phyloP scores from a whole-genome alignment of 2,113 vertebrate species.

The Saccopteryx leptura region DNA sequence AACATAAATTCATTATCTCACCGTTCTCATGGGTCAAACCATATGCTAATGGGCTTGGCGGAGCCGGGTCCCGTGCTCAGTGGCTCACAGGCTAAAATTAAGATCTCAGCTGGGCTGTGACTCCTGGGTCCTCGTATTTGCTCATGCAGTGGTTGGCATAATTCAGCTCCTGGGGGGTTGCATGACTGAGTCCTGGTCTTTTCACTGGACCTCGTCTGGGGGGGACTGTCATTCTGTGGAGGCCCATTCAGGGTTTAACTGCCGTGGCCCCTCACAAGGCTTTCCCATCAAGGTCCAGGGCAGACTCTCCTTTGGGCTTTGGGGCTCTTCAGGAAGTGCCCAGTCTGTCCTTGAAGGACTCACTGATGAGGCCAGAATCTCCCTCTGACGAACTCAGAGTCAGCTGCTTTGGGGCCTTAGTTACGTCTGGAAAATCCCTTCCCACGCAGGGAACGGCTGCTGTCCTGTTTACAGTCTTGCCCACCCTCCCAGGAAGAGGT shows the following conservation, averaged over 20 bases:
- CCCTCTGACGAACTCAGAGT: not conserved
- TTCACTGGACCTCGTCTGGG: not conserved
- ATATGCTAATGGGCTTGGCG: not conserved
- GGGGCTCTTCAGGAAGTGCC: not conserved
- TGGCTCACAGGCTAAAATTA: not conserved
- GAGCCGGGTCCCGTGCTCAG: not conserved
- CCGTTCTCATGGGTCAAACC: not conserved
- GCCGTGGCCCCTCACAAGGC: rapidly evolving
- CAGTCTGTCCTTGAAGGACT: not conserved
- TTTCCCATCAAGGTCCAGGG: not conserved
- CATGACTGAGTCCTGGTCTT: not conserved
- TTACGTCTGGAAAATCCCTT: not conserved
- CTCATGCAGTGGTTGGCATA: not conserved
- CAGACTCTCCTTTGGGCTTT: not conserved
- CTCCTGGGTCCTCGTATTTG: not conserved
- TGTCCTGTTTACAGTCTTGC: not conserved
- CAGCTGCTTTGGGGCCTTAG: not conserved
- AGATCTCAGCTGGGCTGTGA: not conserved
- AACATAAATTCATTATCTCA: not conserved
- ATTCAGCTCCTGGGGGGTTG: not conserved
- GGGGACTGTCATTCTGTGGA: not conserved
- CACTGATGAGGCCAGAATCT: not conserved
- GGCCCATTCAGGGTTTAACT: not conserved
- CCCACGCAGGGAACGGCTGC: not conserved
- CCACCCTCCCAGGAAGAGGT: not conserved